Percentiles rank a stretch among this genome's conserved stretches.
These are phyloP conservation scores for Leuciscus idus DNA, from an alignment of 2,113 vertebrate genomes.

Conservation along the genomic window DNA sequence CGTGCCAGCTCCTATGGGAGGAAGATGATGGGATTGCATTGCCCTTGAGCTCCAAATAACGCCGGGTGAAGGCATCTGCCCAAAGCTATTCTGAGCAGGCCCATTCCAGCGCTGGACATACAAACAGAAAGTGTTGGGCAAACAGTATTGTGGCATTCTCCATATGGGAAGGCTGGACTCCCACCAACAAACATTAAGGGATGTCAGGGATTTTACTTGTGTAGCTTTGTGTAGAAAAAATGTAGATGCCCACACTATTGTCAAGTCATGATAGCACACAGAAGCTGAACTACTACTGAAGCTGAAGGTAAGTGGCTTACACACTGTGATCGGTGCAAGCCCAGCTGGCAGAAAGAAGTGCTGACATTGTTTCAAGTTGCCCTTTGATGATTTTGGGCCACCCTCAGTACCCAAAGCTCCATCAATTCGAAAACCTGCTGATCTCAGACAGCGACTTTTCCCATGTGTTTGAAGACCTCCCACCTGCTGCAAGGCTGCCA, in stretches of 20 bases:
- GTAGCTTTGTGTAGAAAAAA: background rate
- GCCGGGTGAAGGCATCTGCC: constrained; percentile 72
- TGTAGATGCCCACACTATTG: no score
- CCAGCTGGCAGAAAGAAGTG: constrained; percentile 47
- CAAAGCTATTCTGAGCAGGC: constrained; percentile 79
- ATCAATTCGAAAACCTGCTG: background rate
- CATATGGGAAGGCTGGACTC: background rate
- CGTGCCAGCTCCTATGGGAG: constrained; percentile 47
- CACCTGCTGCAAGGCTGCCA: constrained; percentile 67
- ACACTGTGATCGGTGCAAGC: background rate
- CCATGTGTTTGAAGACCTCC: constrained; percentile 32
- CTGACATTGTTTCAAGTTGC: constrained; percentile 61
- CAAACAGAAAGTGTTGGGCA: constrained; percentile 8
- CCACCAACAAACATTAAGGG: background rate
- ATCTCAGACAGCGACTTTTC: constrained; percentile 7
- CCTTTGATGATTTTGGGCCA: constrained; percentile 15
- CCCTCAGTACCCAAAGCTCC: background rate
- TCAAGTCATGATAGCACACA: background rate
- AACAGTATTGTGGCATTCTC: constrained; percentile 15
- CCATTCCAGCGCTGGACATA: constrained; percentile 67
- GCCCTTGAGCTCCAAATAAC: constrained; percentile 80
- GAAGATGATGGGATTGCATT: constrained; percentile 70
- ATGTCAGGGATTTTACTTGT: background rate
- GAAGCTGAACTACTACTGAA: constrained; percentile 33
- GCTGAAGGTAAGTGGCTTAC: background rate